Percentiles rank a stretch among this genome's conserved stretches.
phyloP scores from a whole-genome alignment of 2,888 invertebrate species.

The Camptogramma bilineatum region DNA sequence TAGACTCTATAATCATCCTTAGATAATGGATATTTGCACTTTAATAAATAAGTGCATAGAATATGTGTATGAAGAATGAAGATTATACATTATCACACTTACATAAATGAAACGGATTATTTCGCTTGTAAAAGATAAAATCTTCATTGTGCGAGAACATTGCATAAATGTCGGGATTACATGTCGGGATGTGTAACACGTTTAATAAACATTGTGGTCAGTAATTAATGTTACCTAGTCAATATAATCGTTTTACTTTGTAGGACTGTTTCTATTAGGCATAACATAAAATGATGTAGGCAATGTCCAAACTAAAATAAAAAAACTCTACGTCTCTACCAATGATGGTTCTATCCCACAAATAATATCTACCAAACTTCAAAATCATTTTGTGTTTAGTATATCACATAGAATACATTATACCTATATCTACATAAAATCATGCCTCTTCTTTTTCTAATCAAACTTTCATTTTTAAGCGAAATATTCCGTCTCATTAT shows the following conservation, averaged over 20 bases:
- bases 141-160: constrained; percentile 27
- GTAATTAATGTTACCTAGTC: not conserved
- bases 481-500: too few species aligned
- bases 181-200: constrained; percentile 10
- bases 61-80: not conserved
- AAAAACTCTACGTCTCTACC: too few species aligned
- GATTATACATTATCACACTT: constrained; percentile 26
- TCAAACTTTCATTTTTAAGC: too few species aligned
- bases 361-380: too few species aligned
- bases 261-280: not conserved
- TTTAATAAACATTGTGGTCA: constrained; percentile 11
- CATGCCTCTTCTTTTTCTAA: too few species aligned
- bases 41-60: too few species aligned
- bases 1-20: too few species aligned
- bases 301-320: too few species aligned
- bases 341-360: not conserved
- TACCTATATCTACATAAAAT: too few species aligned
- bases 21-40: too few species aligned
- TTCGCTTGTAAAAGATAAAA: constrained; percentile 31
- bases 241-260: not conserved
- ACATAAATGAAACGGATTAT: constrained; percentile 26
- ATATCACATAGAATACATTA: not conserved
- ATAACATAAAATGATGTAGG: too few species aligned
- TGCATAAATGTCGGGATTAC: constrained; percentile 23
- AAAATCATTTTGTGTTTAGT: too few species aligned